These are phyloP conservation scores for Stigmatopora argus DNA, from an alignment of 2,113 vertebrate species.

Conservation along the genomic window DNA sequence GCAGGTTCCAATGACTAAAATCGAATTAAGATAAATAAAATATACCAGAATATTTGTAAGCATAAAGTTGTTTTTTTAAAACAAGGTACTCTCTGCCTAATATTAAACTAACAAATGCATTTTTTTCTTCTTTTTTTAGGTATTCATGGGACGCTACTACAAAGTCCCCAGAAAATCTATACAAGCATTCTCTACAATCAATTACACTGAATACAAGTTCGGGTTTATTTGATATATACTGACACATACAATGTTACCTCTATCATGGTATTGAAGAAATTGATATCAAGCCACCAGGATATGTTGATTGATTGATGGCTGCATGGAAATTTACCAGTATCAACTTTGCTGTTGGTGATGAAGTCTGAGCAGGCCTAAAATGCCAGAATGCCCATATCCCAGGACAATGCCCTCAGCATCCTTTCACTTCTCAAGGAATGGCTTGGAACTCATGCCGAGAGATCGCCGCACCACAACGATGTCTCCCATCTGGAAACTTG, in stretches of 20 bases:
- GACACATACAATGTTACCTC: not conserved
- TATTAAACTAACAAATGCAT: not conserved
- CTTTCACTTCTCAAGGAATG: constrained; percentile 84
- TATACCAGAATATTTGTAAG: too few species aligned
- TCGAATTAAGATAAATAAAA: too few species aligned
- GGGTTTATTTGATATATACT: not conserved
- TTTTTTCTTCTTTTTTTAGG: constrained; percentile 12
- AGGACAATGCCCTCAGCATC: constrained; percentile 85
- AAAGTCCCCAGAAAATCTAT: constrained; percentile 7
- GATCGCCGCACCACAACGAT: constrained; percentile 44
- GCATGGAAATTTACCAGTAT: not conserved
- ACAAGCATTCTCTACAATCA: constrained; percentile 33
- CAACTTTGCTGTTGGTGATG: constrained; percentile 18
- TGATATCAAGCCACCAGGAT: constrained; percentile 11
- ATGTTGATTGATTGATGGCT: constrained; percentile 12
- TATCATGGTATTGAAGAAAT: constrained; percentile 10
- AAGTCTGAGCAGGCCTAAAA: constrained; percentile 55
- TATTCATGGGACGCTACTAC: constrained; percentile 15
- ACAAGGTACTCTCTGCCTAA: too few species aligned
- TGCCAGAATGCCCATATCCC: constrained; percentile 90
- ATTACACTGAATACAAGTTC: not conserved
- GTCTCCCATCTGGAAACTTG: constrained; percentile 24
- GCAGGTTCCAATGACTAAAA: too few species aligned
- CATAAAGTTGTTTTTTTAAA: too few species aligned
- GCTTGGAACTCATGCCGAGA: constrained; percentile 61